Percentiles rank a stretch among this genome's conserved stretches.
phyloP scores from a whole-genome alignment of 2,113 vertebrate species.

The Oryzias javanicus region DNA sequence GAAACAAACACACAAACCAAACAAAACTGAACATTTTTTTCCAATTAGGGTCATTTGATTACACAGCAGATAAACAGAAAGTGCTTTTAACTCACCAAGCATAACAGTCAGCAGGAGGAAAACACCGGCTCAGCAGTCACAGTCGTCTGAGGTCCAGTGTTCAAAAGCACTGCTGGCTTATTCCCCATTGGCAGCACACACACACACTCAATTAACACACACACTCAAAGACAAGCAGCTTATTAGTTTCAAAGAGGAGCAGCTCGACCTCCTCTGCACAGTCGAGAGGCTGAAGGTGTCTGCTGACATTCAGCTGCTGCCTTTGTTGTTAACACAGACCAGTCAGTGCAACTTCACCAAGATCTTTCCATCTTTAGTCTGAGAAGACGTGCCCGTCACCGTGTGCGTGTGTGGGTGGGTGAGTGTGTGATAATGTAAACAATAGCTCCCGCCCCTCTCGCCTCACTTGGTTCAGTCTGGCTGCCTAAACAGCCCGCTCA shows the following conservation, averaged over 20 bases:
- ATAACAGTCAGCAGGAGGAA: conserved; percentile 15
- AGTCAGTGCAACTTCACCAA: conserved; percentile 2
- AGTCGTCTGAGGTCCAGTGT: conserved; percentile 12
- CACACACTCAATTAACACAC: conserved; percentile 29
- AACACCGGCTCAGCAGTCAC: conserved; percentile 10
- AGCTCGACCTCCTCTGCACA: conserved; percentile 31
- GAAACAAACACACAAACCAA: conserved; percentile 1
- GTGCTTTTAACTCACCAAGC: conserved; percentile 42
- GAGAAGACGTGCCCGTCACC: neutral
- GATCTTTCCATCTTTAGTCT: neutral
- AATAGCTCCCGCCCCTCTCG: neutral
- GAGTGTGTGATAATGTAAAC: neutral
- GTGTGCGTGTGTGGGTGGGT: conserved; percentile 15
- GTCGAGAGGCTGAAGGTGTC: conserved; percentile 38
- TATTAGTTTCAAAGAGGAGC: conserved; percentile 35
- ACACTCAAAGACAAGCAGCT: conserved; percentile 46
- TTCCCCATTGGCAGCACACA: conserved; percentile 24
- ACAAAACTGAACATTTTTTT: neutral
- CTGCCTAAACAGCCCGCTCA: conserved; percentile 43
- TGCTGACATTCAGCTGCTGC: conserved; percentile 42
- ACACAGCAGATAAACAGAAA: conserved; percentile 2
- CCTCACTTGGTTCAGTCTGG: conserved; percentile 33
- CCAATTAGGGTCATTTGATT: conserved; percentile 15
- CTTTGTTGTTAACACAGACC: conserved; percentile 32
- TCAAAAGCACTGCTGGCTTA: conserved; percentile 36